Evolutionary conservation across 2,888 invertebrate species (phyloP), one percentile per base, ranked within the genome.

Genomic region (Ganaspis brasiliensis): DNA sequence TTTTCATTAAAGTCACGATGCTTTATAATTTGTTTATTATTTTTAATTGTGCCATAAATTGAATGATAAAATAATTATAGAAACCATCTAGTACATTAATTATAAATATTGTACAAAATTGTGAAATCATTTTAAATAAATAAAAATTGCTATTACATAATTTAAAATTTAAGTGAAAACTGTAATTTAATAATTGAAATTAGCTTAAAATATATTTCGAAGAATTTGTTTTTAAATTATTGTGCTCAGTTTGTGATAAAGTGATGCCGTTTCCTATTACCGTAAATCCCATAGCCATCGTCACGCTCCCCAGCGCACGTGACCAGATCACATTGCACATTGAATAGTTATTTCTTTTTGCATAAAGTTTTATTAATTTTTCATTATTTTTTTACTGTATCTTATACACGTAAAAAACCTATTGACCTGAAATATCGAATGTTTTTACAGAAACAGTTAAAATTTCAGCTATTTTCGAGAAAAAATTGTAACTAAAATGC

Each of bases 331-430:
- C 40, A 24, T 67, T 67, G 67, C 45, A 67, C 56, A 56, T 56
- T 24, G 21, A 67, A 67, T 67, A 67, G 40, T 40, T 40, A 67
- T 67, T 45, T 67, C 67, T 67, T 67, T 45, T 21, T 9, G 2
- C 67, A 24, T 67, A 67, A 19, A 67, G 16, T 70, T 71, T 16
- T 76, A 74, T 45, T 73, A 70, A 21, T 56, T 55, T 74, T 72
- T 72, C 35, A 63, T 72, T 45, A 31, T 72, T n/a, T 61, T 57
- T 67, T 5, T 61, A 61, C 37, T 61, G 57, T 73, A 10, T 77
- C 10, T 49, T 35, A 63, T 16, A 56, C 16, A 37, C n/a, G 49
- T 55, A 37, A 52, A 56, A 19, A 31, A 45, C 63, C 57, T 49
- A 1, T 49, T 49, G 14, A 12, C 49, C 16, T 12, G 12, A 12